Conservation (phyloP, 2,113 vertebrate genomes). For the Zapus hudsonius region DNA sequence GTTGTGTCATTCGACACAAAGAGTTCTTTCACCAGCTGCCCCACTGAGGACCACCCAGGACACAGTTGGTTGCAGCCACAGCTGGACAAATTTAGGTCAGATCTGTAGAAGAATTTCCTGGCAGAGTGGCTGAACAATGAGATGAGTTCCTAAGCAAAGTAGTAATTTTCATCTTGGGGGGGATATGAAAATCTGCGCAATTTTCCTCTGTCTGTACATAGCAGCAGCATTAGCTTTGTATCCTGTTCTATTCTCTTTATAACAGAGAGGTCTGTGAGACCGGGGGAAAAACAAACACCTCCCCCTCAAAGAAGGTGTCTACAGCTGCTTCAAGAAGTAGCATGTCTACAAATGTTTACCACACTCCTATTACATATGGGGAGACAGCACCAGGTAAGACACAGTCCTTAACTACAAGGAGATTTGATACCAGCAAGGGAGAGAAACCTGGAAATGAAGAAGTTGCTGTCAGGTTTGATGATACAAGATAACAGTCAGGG, state of each 20-base stretch:
- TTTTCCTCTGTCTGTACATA: neutral
- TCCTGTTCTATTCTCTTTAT: too few species aligned
- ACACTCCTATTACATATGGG: accelerated
- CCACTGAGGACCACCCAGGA: constrained; percentile 52
- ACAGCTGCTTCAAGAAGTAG: neutral
- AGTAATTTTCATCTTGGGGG: constrained; percentile 21
- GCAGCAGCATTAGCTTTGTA: neutral
- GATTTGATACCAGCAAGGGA: neutral
- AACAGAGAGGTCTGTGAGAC: neutral
- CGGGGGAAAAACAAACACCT: neutral
- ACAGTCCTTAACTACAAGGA: neutral
- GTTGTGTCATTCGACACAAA: constrained; percentile 42
- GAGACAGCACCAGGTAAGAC: accelerated
- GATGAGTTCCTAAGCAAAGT: neutral
- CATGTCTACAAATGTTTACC: neutral
- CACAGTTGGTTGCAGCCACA: constrained; percentile 28
- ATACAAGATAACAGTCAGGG: neutral
- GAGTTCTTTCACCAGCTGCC: constrained; percentile 28
- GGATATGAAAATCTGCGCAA: neutral
- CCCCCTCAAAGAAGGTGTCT: neutral
- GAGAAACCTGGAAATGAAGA: neutral
- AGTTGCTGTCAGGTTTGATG: accelerated
- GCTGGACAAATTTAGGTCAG: constrained; percentile 63
- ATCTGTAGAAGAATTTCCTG: constrained; percentile 59
- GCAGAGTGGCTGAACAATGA: constrained; percentile 24